These are phyloP conservation scores for Synanthedon formicaeformis DNA, from an alignment of 2,888 invertebrate species.

Conservation along the genomic window DNA sequence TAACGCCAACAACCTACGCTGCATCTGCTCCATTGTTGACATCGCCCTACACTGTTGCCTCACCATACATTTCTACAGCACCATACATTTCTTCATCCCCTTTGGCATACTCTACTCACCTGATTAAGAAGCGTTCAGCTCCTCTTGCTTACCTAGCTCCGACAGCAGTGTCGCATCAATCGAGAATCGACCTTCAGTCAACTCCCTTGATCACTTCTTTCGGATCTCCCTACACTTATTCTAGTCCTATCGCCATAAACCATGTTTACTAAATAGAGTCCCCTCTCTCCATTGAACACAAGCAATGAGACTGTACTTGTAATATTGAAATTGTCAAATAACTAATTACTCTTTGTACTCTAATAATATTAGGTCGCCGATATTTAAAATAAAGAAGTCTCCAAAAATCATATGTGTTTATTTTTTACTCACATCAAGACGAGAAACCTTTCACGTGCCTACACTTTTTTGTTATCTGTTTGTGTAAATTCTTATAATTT, in stretches of 20 bases:
- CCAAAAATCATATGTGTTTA: too few relatives aligned
- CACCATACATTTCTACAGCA: conserved; percentile 26
- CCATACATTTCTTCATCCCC: conserved; percentile 27
- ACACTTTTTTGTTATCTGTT: too few relatives aligned
- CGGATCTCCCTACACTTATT: conserved; percentile 16
- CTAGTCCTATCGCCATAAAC: conserved; percentile 13
- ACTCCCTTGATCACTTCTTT: conserved; percentile 26
- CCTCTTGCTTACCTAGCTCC: conserved; percentile 26
- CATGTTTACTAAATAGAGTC: conserved; percentile 8
- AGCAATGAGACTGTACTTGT: neutral
- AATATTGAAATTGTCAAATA: too few relatives aligned
- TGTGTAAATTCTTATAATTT: too few relatives aligned
- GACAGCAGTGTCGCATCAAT: conserved; percentile 28
- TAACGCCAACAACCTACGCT: conserved; percentile 21
- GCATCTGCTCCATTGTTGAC: conserved; percentile 25
- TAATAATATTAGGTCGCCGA: neutral
- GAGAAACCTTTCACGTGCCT: too few relatives aligned
- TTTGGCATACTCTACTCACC: conserved; percentile 22
- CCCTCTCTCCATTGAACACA: neutral
- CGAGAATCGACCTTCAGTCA: conserved; percentile 27
- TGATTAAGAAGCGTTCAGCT: conserved; percentile 42
- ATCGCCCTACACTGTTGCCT: conserved; percentile 27
- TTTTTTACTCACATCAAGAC: too few relatives aligned
- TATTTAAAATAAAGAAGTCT: neutral
- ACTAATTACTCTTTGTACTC: too few relatives aligned